These are phyloP conservation scores for Philonicus albiceps DNA, from an alignment of 2,888 invertebrate genomes.

Conservation along the genomic window DNA sequence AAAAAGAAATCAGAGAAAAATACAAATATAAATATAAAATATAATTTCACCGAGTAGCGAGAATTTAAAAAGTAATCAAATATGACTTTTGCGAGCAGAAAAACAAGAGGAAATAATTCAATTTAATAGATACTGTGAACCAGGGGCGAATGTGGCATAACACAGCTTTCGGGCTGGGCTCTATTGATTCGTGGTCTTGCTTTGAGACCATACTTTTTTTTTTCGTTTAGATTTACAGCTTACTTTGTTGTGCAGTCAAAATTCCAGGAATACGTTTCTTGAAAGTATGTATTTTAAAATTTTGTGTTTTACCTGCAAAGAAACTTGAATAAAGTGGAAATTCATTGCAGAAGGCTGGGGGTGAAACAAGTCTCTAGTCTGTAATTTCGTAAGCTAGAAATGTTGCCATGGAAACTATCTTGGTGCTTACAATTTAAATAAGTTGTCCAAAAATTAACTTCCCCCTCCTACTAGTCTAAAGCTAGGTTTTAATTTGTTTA, in stretches of 20 bases:
- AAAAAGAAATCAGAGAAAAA: background rate
- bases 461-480: no score
- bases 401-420: no score
- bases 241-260: background rate
- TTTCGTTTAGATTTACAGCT: background rate
- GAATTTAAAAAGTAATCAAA: background rate
- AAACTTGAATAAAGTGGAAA: no score
- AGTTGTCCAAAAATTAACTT: no score
- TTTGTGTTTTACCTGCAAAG: no score
- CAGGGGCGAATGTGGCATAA: background rate
- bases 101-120: background rate
- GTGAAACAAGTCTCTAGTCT: no score
- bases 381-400: no score
- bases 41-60: background rate
- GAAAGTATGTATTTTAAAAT: no score
- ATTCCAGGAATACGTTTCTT: background rate
- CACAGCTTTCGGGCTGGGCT: background rate
- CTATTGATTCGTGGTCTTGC: background rate
- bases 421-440: no score
- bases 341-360: no score
- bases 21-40: background rate
- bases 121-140: background rate
- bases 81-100: background rate
- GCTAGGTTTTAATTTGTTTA: no score
- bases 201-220: background rate